Base-by-base conservation (phyloP, 2,888 invertebrate species). In the Rhingia campestris region DNA sequence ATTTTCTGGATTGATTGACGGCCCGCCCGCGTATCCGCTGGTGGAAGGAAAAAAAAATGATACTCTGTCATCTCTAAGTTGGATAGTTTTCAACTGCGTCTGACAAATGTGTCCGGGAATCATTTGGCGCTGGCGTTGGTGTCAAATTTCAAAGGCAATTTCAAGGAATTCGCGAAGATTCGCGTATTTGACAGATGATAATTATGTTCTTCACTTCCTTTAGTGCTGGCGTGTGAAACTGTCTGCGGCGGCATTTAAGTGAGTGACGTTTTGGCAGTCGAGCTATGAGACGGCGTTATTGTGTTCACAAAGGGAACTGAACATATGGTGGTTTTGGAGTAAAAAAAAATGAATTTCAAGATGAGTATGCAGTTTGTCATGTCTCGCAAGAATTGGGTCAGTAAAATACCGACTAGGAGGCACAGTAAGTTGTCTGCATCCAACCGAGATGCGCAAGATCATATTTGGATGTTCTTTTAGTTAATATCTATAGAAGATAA, bases 121-220 rank as follows among this genome's bases (percentile, higher is more conserved):
- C 30, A 7, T 77, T 73, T 73, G 82, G 82, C 82, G 79, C 82
- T 74, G 73, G 79, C 73, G 64, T 69, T 74, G 67, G 82, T 70
- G 45, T 84, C 59, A 58, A 32, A 80, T 84, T 74, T 79, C 80
- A 84, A 80, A 84, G 69, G 49, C 14, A 64, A 64, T 64, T 64
- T 58, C n/a, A 69, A 66, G 51, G 54, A 80, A 74, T 74, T 82
- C 63, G 82, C 82, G 7, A 79, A 64, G 53, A 69, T 64, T 59
- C 32, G 33, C 32, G 22, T 1, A 22, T 45, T 41, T 69, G 82
- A 59, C 69, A 64, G 58, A 74, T 43, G 43, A 32, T 74, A 59
- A 14, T 64, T 45, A 74, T 69, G 63, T 14, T 22, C 35, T 47
- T 33, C 35, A 69, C 69, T 79, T 84, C 80, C 74, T 69, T 32